Percentiles rank a stretch among this genome's conserved stretches.
phyloP scores from a whole-genome alignment of 2,888 invertebrate species.

The Caenorhabditis zanzibari region DNA sequence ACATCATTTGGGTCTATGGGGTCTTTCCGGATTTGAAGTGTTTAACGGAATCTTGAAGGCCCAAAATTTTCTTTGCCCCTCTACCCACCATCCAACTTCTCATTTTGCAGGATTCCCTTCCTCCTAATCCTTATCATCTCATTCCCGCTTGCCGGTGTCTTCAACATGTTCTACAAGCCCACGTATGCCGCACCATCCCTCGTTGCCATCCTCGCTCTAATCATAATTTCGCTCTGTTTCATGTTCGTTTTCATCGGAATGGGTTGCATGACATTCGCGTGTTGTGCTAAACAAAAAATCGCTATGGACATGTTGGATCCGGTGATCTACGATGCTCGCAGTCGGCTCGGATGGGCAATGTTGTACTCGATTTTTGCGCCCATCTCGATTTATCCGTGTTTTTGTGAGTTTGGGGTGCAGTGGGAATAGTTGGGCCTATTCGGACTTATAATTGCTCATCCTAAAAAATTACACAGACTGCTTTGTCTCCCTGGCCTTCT shows the following conservation, averaged over 20 bases:
- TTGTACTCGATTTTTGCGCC: constrained; percentile 59
- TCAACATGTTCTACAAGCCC: constrained; percentile 58
- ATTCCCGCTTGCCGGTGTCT: constrained; percentile 56
- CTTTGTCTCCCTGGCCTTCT: constrained; percentile 62
- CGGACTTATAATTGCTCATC: background rate
- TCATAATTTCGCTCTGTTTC: constrained; percentile 52
- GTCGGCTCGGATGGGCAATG: constrained; percentile 67
- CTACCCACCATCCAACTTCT: background rate
- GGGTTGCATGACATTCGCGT: constrained; percentile 62
- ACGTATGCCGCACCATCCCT: constrained; percentile 52
- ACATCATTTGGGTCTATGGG: too few relatives aligned
- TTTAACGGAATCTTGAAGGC: too few relatives aligned
- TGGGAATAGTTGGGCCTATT: too few relatives aligned
- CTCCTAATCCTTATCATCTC: constrained; percentile 51
- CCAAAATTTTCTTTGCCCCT: too few relatives aligned
- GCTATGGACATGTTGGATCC: constrained; percentile 69
- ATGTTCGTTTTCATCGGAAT: constrained; percentile 61
- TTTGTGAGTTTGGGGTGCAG: constrained; percentile 40
- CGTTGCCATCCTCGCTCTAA: constrained; percentile 56
- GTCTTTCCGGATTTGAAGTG: too few relatives aligned
- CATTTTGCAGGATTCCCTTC: constrained; percentile 54
- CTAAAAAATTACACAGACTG: too few relatives aligned
- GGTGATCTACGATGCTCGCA: constrained; percentile 67
- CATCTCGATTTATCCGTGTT: constrained; percentile 47
- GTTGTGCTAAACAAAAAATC: constrained; percentile 52